A percentile compares a stretch with the other conserved stretches of the same genome.
phyloP scores from a whole-genome alignment of 1,140 invertebrate genomes.

The Hydropsyche tenuis region DNA sequence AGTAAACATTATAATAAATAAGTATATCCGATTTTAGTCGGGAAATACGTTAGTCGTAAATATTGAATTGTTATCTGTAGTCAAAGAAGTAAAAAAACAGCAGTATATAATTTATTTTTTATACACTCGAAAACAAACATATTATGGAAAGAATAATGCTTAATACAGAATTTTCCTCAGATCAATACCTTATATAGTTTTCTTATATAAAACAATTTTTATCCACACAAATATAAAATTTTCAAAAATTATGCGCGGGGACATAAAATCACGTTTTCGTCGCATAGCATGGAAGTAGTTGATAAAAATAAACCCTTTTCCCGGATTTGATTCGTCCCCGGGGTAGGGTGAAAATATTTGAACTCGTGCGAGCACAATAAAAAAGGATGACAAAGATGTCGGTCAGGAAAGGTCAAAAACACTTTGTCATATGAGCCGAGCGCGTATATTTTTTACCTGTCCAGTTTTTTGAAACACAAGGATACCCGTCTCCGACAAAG shows the following conservation, averaged over 20 bases:
- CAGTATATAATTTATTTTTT: conserved; percentile 14
- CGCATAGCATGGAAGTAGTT: not conserved
- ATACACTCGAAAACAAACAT: conserved; percentile 16
- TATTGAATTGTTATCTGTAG: conserved; percentile 16
- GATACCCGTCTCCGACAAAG: too few relatives aligned
- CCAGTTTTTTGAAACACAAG: not conserved
- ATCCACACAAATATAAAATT: too few relatives aligned
- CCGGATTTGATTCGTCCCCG: conserved; percentile 8
- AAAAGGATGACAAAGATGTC: conserved; percentile 32
- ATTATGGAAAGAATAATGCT: not conserved
- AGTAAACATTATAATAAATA: conserved; percentile 21
- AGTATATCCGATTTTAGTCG: not conserved
- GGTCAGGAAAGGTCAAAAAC: conserved; percentile 34
- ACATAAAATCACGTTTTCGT: not conserved
- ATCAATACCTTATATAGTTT: not conserved
- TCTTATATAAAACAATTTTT: not conserved
- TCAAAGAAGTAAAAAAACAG: conserved; percentile 11
- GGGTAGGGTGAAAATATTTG: conserved; percentile 9
- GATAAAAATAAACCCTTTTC: conserved; percentile 17
- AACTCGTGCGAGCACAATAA: conserved; percentile 14
- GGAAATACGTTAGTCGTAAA: conserved; percentile 21
- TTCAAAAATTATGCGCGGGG: too few relatives aligned
- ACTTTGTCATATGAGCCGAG: conserved; percentile 22
- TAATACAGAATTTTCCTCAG: too few relatives aligned
- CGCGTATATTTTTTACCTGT: conserved; percentile 15